Conservation (phyloP, 2,113 vertebrate species). For the Opisthocomus hoazin region DNA sequence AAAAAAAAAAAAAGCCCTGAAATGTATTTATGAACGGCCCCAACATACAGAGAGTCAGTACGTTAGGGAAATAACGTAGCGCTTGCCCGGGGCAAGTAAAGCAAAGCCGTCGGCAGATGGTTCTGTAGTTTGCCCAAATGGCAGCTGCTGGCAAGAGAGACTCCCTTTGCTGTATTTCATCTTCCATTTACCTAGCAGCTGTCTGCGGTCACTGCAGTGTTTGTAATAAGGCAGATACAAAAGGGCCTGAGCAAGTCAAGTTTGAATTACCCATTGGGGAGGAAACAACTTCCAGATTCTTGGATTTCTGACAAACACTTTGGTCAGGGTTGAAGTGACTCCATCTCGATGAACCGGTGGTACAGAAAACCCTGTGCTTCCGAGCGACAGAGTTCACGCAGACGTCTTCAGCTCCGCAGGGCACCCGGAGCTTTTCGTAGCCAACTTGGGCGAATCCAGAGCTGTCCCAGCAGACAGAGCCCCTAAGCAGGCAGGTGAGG, state of each 20-base stretch:
- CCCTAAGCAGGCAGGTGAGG: not conserved
- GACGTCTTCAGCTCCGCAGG: not conserved
- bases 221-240: conserved; percentile 15
- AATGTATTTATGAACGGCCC: conserved; percentile 68
- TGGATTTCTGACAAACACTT: not conserved
- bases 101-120: conserved; percentile 42
- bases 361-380: not conserved
- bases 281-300: conserved; percentile 41
- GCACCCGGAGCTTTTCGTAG: not conserved
- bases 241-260: conserved; percentile 67
- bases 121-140: not conserved
- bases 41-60: conserved; percentile 23
- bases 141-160: conserved; percentile 20
- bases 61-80: conserved; percentile 28
- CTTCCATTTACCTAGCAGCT: not conserved
- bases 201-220: conserved; percentile 25
- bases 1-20: conserved; percentile 67
- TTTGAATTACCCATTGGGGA: conserved; percentile 60
- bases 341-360: not conserved
- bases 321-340: not conserved
- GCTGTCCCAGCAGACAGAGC: not conserved
- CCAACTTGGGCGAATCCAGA: not conserved
- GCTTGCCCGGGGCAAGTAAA: conserved; percentile 66
- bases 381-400: not conserved
- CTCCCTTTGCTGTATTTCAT: conserved; percentile 57